Conservation (phyloP, 2,888 invertebrate genomes). For the Argyra leucocephala region DNA sequence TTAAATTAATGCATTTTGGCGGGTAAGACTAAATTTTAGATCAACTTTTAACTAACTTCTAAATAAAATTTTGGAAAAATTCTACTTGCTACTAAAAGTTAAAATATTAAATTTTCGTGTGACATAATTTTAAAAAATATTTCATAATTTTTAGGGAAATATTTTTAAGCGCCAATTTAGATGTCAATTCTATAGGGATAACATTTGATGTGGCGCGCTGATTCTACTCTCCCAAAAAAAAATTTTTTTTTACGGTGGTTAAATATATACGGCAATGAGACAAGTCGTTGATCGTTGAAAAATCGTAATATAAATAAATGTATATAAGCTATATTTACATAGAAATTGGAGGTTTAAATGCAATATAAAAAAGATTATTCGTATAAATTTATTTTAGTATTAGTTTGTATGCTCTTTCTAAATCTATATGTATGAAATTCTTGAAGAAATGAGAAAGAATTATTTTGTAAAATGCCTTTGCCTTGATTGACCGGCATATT, state of each 20-base stretch:
- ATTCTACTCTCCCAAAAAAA: slow-evolving; percentile 2
- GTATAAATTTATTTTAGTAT: neutral
- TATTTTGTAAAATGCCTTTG: neutral
- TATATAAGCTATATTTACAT: neutral
- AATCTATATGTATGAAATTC: neutral
- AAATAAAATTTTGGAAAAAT: neutral
- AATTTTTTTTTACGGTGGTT: neutral
- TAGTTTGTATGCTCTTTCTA: neutral
- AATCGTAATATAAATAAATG: neutral
- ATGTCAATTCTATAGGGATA: neutral
- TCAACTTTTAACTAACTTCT: neutral
- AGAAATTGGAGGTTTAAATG: neutral
- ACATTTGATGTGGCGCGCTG: neutral
- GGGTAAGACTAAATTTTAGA: neutral
- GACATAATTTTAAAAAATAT: neutral
- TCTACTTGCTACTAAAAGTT: neutral
- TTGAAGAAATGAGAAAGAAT: neutral
- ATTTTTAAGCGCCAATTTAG: neutral
- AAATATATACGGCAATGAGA: neutral
- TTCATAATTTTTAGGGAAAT: neutral
- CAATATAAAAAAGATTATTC: neutral
- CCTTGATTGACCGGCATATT: neutral
- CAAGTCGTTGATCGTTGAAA: neutral
- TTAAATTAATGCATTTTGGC: neutral
- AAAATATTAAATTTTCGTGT: neutral